phyloP scores from a whole-genome alignment of 2,888 invertebrate genomes.

The Odontocolon sp. region DNA sequence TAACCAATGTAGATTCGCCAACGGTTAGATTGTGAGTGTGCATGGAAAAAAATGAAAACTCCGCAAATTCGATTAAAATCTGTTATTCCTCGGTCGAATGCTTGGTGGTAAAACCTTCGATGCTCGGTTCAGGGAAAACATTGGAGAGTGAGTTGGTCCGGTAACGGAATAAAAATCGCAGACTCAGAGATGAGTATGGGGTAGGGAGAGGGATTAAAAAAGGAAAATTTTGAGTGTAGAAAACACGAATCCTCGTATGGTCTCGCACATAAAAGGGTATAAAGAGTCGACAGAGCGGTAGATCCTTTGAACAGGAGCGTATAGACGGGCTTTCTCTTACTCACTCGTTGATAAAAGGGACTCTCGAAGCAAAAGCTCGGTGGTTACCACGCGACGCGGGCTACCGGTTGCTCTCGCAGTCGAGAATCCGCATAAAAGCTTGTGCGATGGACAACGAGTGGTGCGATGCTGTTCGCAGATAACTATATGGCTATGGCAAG shows the following conservation, averaged over 20 bases:
- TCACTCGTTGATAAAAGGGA: slow-evolving; percentile 37
- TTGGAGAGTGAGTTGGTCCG: slow-evolving; percentile 3
- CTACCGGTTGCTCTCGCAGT: slow-evolving; percentile 49
- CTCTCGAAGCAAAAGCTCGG: slow-evolving; percentile 12
- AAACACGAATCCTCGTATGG: slow-evolving; percentile 20
- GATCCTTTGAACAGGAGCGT: slow-evolving; percentile 48
- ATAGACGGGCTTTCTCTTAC: neutral
- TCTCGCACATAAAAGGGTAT: slow-evolving; percentile 23
- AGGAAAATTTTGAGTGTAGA: slow-evolving; percentile 21
- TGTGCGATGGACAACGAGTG: slow-evolving; percentile 34
- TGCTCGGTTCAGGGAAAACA: slow-evolving; percentile 1
- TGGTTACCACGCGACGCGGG: slow-evolving; percentile 44
- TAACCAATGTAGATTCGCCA: slow-evolving; percentile 10
- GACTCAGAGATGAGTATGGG: too few species aligned
- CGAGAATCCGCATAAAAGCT: slow-evolving; percentile 49
- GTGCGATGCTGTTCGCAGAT: slow-evolving; percentile 14
- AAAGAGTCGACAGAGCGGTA: slow-evolving; percentile 40
- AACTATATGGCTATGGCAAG: slow-evolving; percentile 3
- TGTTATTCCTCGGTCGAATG: neutral
- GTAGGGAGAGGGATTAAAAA: slow-evolving; percentile 28
- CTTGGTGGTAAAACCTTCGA: too few species aligned
- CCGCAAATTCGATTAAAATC: slow-evolving; percentile 7
- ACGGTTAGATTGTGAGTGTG: too few species aligned
- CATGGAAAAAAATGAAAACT: neutral
- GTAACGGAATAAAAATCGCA: slow-evolving; percentile 36